Conservation (phyloP, 2,797 vertebrate genomes). For the Pipistrellus nathusii region DNA sequence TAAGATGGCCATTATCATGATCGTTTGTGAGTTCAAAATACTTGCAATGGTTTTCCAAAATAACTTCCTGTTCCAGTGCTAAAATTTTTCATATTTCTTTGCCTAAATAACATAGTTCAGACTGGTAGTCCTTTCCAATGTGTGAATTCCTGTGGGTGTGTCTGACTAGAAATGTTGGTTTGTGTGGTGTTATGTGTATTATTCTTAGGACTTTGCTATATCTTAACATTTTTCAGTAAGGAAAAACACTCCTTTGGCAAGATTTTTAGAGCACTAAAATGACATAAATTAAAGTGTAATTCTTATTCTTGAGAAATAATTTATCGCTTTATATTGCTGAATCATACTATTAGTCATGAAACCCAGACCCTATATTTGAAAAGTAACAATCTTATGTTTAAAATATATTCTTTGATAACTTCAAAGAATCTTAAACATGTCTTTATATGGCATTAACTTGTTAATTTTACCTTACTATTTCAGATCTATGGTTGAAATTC, state of each 20-base stretch:
- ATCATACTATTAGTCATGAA: conserved; percentile 64
- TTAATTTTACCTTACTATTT: conserved; percentile 70
- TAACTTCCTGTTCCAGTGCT: conserved; percentile 3
- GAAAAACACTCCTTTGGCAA: conserved; percentile 32
- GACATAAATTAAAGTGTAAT: conserved; percentile 46
- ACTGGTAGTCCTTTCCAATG: conserved; percentile 26
- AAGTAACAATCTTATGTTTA: conserved; percentile 51
- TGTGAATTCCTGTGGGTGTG: conserved; percentile 40
- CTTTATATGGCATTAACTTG: conserved; percentile 57
- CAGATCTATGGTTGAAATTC: conserved; percentile 46
- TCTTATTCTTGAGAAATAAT: conserved; percentile 62
- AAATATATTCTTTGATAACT: conserved; percentile 61
- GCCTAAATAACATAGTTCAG: conserved; percentile 55
- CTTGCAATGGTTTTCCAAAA: conserved; percentile 67
- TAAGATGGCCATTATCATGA: conserved; percentile 47
- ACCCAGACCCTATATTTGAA: conserved; percentile 63
- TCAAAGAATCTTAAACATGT: conserved; percentile 51
- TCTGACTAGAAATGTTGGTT: conserved; percentile 35
- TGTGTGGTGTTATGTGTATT: neutral
- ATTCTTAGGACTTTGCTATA: conserved; percentile 23
- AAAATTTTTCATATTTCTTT: conserved; percentile 65
- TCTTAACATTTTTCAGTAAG: conserved; percentile 43
- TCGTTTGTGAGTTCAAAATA: conserved; percentile 60
- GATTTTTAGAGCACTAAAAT: conserved; percentile 26
- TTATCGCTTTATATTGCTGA: neutral